phyloP scores from a whole-genome alignment of 2,113 vertebrate genomes.

The Xenus cinereus region DNA sequence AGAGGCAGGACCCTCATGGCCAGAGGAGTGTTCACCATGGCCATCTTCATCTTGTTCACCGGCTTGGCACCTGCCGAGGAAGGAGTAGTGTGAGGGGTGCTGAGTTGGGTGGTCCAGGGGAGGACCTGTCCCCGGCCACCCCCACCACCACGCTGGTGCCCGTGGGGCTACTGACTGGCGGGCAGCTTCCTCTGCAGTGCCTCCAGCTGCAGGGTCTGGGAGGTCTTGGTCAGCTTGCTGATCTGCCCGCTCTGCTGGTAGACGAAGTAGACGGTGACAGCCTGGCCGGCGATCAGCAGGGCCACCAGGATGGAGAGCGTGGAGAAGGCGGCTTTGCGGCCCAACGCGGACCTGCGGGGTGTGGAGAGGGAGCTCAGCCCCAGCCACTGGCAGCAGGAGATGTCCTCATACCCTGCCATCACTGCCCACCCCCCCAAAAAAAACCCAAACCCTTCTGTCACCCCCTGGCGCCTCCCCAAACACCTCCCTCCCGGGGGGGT shows the following conservation, averaged over 20 bases:
- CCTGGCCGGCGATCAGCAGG: conserved; percentile 88
- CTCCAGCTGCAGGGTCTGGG: conserved; percentile 77
- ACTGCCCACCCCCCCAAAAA: neutral
- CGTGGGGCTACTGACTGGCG: conserved; percentile 57
- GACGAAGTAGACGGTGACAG: conserved; percentile 84
- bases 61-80: conserved; percentile 32
- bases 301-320: conserved; percentile 83
- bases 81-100: neutral
- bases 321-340: conserved; percentile 71
- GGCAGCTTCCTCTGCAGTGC: conserved; percentile 70
- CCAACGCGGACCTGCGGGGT: conserved; percentile 50
- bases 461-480: rapidly evolving
- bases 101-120: rapidly evolving
- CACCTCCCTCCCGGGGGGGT: neutral
- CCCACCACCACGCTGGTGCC: neutral
- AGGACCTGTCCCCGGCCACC: neutral
- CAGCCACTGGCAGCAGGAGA: neutral
- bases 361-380: neutral
- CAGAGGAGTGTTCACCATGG: conserved; percentile 68
- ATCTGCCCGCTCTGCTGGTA: conserved; percentile 84
- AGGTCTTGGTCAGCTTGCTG: conserved; percentile 74
- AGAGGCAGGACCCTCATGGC: conserved; percentile 32
- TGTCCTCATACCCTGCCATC: neutral
- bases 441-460: neutral
- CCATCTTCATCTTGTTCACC: conserved; percentile 57